Percentiles rank a stretch among this genome's conserved stretches.
Conservation (phyloP, 2,888 invertebrate species). For the Coenonympha arcania region DNA sequence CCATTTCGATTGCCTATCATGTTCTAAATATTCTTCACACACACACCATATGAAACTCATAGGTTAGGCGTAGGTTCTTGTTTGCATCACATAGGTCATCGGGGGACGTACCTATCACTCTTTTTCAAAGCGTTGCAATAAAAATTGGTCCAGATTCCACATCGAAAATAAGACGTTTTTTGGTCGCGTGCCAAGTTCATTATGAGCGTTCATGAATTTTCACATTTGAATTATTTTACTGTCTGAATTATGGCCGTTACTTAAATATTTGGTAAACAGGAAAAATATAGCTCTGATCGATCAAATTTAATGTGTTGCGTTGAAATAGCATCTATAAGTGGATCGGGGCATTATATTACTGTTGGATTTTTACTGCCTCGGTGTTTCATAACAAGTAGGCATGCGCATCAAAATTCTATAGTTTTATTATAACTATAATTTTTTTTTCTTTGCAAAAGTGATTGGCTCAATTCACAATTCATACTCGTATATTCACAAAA, state of each 20-base stretch:
- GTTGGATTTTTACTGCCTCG: conserved; percentile 20
- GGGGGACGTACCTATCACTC: conserved; percentile 57
- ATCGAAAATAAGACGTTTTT: conserved; percentile 75
- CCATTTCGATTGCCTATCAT: no score
- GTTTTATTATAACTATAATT: no score
- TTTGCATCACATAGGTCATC: conserved; percentile 44
- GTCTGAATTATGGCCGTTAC: conserved; percentile 74
- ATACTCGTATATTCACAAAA: no score
- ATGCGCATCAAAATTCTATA: conserved; percentile 5
- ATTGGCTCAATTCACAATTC: no score
- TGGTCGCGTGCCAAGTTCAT: conserved; percentile 74
- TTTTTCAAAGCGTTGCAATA: conserved; percentile 70
- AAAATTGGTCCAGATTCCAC: conserved; percentile 74
- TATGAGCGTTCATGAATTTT: conserved; percentile 75
- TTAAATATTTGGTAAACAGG: conserved; percentile 75
- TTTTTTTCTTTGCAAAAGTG: no score
- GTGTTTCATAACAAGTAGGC: conserved; percentile 14
- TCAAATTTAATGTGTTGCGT: conserved; percentile 67
- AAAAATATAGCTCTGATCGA: conserved; percentile 73
- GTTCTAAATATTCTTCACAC: no score
- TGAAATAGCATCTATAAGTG: conserved; percentile 66
- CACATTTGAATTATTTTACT: conserved; percentile 76
- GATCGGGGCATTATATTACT: conserved; percentile 47
- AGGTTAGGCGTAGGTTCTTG: no score
- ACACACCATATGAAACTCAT: no score